A percentile compares a stretch with the other conserved stretches of the same genome.
Conservation (phyloP, 92 coral and sea anemone species). For the Zoanthus sociatus region DNA sequence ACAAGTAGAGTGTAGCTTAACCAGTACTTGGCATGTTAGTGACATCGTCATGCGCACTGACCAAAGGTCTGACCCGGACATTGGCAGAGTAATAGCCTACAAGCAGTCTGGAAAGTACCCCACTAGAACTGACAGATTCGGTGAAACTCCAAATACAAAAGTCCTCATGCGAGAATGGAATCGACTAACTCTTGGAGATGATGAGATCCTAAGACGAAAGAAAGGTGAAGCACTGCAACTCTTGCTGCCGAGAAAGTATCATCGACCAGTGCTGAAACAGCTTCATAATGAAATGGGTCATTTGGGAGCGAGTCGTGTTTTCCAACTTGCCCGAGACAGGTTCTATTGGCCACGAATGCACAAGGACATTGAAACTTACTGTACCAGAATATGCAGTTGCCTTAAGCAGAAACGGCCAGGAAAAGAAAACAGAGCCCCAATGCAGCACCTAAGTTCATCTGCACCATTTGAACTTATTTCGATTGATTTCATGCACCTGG, state of each 20-base stretch:
- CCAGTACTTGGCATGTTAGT: neutral
- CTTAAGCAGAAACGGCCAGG: constrained; percentile 12
- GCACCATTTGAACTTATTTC: constrained; percentile 46
- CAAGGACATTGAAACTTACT: constrained; percentile 44
- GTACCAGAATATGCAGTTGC: constrained; percentile 30
- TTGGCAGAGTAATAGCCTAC: constrained; percentile 36
- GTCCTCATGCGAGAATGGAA: constrained; percentile 46
- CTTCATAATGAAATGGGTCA: constrained; percentile 65
- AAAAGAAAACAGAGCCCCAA: constrained; percentile 8
- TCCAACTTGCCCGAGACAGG: constrained; percentile 43
- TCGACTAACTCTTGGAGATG: constrained; percentile 14
- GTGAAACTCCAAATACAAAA: constrained; percentile 41
- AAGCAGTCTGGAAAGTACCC: neutral
- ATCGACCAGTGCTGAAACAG: constrained; percentile 36
- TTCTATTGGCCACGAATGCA: constrained; percentile 61
- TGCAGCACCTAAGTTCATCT: constrained; percentile 29
- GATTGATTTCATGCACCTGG: constrained; percentile 24
- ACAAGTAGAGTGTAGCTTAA: neutral
- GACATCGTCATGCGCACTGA: constrained; percentile 5
- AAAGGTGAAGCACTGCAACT: constrained; percentile 36
- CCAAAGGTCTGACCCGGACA: constrained; percentile 32
- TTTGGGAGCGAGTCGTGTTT: constrained; percentile 45
- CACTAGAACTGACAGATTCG: neutral
- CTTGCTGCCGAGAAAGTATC: constrained; percentile 44
- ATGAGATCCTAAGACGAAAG: constrained; percentile 30